Evolutionary conservation across 2,888 invertebrate species (phyloP).

Genomic region (Tachystola acroxantha): DNA sequence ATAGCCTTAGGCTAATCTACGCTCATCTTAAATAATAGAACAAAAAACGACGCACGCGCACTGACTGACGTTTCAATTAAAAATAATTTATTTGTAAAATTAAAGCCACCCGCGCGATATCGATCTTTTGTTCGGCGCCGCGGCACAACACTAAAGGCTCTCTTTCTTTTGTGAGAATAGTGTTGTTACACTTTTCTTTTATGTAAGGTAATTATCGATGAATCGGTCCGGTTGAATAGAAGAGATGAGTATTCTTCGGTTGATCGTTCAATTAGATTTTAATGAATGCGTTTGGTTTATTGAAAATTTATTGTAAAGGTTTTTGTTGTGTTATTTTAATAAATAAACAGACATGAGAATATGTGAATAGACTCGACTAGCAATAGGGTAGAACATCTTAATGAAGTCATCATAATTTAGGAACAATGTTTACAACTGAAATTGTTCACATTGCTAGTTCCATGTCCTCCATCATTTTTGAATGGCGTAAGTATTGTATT

Average conservation of each 20-base stretch:
- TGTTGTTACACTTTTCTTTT: slow-evolving; percentile 42
- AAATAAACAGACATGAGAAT: too few relatives aligned
- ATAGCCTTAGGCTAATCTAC: neutral
- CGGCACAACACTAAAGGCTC: slow-evolving; percentile 34
- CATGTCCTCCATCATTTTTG: too few relatives aligned
- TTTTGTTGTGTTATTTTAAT: slow-evolving; percentile 7
- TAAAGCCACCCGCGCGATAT: slow-evolving; percentile 29
- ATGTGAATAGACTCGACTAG: too few relatives aligned
- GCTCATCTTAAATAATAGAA: slow-evolving; percentile 5
- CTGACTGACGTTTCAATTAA: slow-evolving; percentile 57
- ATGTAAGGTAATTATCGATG: slow-evolving; percentile 41
- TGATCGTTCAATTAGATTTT: slow-evolving; percentile 37
- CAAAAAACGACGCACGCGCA: slow-evolving; percentile 22
- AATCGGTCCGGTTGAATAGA: slow-evolving; percentile 20
- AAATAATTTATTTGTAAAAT: slow-evolving; percentile 49
- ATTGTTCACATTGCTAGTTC: too few relatives aligned
- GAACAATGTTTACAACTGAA: too few relatives aligned
- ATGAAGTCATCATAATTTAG: too few relatives aligned
- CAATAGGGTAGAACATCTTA: too few relatives aligned
- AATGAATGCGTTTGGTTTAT: slow-evolving; percentile 33
- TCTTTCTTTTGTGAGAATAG: slow-evolving; percentile 33
- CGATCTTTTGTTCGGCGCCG: slow-evolving; percentile 33
- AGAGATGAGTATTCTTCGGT: slow-evolving; percentile 20
- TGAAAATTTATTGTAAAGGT: slow-evolving; percentile 17
- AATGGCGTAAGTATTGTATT: too few relatives aligned